Base-by-base conservation (phyloP, 2,797 vertebrate genomes). In the Cheirogaleus major region DNA sequence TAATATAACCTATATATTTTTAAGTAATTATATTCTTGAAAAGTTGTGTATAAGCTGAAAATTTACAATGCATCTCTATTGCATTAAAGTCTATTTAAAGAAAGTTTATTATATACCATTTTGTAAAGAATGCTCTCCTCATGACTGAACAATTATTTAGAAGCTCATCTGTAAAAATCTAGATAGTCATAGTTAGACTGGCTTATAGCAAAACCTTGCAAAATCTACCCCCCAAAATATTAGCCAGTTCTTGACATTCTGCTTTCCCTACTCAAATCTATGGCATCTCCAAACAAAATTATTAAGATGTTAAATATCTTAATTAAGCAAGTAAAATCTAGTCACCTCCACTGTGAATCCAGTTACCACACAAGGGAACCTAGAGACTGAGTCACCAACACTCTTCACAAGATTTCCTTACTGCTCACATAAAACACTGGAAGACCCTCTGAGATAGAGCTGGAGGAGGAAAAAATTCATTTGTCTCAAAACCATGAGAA, bases 301-400 rank as follows among this genome's bases (percentile, higher is more conserved):
- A 97, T 97, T 96, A 85, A 93, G 50, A 61, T 96, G 95, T 93
- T 92, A 97, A 97, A 96, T 50, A 41, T 96, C 96, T 98, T 97
- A 94, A 98, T 95, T 97, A 97, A 95, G 89, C 96, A 98, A 97
- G 97, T 96, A 96, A 98, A 98, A 98, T 95, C 96, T 84, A 97
- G 79, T 73, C 97, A 96, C 95, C 98, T 98, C 98, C 96, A 96
- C 94, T 87, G 95, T 97, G 76, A 92, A 98, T 95, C 93, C 95
- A 95, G 97, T 96, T 97, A 93, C 86, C 86, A 96, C 91, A 97
- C 93, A 97, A 98, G 95, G 25, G 18, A 43, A 57, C 30, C 81
- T 95, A n/a, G 15, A 38, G 65, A 25, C 75, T 95, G 83, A 94
- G 94, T 61, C 59, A 22, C 91, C 97, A 95, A 95, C 7, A 92